Evolutionary conservation across 2,888 invertebrate genomes (phyloP), one percentile per base, ranked within the genome.

Genomic region (Erannis defoliaria): DNA sequence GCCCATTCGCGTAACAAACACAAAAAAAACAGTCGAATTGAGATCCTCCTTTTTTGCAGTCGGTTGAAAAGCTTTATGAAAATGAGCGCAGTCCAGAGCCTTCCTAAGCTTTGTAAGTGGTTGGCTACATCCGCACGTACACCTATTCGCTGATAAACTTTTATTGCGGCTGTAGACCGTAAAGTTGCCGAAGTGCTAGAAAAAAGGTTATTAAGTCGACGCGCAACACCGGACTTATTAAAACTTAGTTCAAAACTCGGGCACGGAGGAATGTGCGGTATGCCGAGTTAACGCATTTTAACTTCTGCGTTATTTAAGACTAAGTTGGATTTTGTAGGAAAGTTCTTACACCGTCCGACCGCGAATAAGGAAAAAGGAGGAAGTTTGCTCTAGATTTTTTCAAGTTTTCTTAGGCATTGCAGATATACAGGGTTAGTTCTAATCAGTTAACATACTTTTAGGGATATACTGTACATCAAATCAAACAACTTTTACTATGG

Each of bases 121-220:
- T 60, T 35, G 62, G 51, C 50, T 65, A 56, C 61, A 53, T 56
- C 35, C 62, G 64, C 73, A 76, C 78, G 74, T 78, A 75, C 65
- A 54, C 68, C 73, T 67, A 71, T 48, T 49, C 64, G 67, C 79
- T 80, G 81, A 85, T 83, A 77, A 81, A 85, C 84, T 86, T 89
- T 89, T 89, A 89, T 89, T 82, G 79, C 81, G 79, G 76, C 74
- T 70, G 80, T 66, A 83, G 78, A 75, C 81, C 78, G 77, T 81
- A 84, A 88, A 86, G 72, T 85, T 84, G 69, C 68, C 66, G 67
- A 70, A 64, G 73, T 71, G 66, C 70, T 66, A 62, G 65, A 80
- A 84, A 85, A 85, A 87, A 82, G 73, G 73, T 84, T 84, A 83
- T 82, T 81, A 88, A 75, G 73, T 68, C 61, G 66, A 66, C 51